Evolutionary conservation across 2,797 vertebrate genomes (phyloP), one percentile per base, ranked within the genome.

Genomic region (Pangasius djambal): DNA sequence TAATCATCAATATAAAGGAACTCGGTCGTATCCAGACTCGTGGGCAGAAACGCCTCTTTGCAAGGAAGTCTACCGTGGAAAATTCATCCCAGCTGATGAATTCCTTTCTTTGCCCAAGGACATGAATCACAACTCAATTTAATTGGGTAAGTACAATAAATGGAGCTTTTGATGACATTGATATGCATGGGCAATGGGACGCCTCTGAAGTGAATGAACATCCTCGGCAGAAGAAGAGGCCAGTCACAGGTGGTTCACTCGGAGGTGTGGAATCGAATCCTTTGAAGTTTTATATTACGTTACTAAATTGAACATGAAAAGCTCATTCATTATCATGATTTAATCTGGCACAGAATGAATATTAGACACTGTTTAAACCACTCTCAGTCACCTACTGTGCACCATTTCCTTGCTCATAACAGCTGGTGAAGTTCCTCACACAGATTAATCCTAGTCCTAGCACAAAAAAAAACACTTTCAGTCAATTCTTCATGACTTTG

Each of bases 171-270:
- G 94, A 95, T 95, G 94, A 89, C 67, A 92, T 92, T 92, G 87
- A 93, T 94, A 93, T 94, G 92, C 95, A 96, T 95, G 93, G 92
- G 95, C 95, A 95, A 96, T 94, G 96, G 95, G 93, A 96, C 94
- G 95, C 94, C 93, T 96, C 95, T 95, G 94, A 97, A 96, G 95
- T 95, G 94, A 94, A 94, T 95, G 96, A 96, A 96, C 96, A 97
- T 95, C 93, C 94, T 95, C 96, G 97, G 91, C 95, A 93, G 92
- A 94, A 95, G 95, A 94, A 95, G 94, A 34, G 44, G 69, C 67
- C 94, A 95, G 95, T 96, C 95, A 95, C 96, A 97, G 96, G 95
- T 96, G 95, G 96, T 96, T 97, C 95, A 94, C 94, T 95, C 89
- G 88, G 91, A 90, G 90, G 91, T 89, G 94, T 93, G 92, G 95